Conservation (phyloP, 2,113 vertebrate species). For the Nesogale talazaci region DNA sequence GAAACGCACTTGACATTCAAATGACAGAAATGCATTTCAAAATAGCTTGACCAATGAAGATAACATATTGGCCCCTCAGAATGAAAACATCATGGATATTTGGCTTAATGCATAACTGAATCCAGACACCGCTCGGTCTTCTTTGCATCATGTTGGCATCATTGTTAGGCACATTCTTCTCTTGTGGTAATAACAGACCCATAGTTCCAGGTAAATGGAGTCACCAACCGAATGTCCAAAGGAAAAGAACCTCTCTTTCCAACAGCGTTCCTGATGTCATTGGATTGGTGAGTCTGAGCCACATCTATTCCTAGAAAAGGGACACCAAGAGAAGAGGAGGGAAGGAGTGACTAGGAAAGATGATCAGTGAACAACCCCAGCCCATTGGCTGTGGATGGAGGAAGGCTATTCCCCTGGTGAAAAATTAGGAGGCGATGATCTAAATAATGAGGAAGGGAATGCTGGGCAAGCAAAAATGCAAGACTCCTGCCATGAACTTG, state of each 20-base stretch:
- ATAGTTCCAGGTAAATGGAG: not conserved
- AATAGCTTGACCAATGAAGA: not conserved
- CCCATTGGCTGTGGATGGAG: not conserved
- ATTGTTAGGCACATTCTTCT: not conserved
- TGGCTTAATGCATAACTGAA: not conserved
- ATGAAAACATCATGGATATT: not conserved
- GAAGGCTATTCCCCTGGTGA: not conserved
- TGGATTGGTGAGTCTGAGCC: not conserved
- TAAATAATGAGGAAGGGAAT: not conserved
- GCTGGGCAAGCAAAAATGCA: not conserved
- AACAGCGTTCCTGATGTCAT: too few relatives aligned
- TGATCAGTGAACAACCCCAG: not conserved
- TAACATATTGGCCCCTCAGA: not conserved
- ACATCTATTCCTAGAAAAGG: not conserved
- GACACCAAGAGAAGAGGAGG: rapidly evolving
- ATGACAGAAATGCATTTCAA: not conserved
- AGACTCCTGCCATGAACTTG: not conserved
- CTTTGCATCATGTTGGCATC: too few relatives aligned
- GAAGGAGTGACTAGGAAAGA: not conserved
- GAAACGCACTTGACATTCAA: not conserved
- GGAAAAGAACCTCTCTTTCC: too few relatives aligned
- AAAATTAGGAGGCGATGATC: not conserved
- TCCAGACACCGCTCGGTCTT: not conserved
- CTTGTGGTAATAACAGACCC: too few relatives aligned
- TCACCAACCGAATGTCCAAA: not conserved